Conservation (phyloP, 2,113 vertebrate genomes). For the Chaetodon trifascialis region DNA sequence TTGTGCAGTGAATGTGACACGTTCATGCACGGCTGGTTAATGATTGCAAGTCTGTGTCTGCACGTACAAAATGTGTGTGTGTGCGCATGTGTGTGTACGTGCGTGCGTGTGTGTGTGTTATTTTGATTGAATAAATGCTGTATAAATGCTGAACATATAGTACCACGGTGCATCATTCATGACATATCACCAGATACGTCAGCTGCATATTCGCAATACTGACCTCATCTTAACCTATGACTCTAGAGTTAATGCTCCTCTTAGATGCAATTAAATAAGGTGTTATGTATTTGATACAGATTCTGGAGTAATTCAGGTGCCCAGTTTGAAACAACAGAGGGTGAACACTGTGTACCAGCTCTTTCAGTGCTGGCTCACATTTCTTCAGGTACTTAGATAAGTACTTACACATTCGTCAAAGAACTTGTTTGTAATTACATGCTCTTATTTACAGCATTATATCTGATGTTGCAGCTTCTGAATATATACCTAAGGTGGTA, state of each 20-base stretch:
- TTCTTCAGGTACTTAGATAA: conserved; percentile 19
- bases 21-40: not conserved
- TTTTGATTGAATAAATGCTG: conserved; percentile 11
- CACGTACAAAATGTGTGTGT: not conserved
- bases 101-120: conserved; percentile 9
- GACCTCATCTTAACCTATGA: conserved; percentile 26
- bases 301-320: conserved; percentile 32
- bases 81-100: conserved; percentile 1
- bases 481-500: not conserved
- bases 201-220: conserved; percentile 26
- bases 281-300: conserved; percentile 62
- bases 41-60: conserved; percentile 7
- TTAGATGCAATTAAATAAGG: conserved; percentile 70
- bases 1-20: not conserved
- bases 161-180: conserved; percentile 12
- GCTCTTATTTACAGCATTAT: conserved; percentile 3
- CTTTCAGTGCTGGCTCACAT: conserved; percentile 36
- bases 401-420: not conserved
- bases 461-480: conserved; percentile 7
- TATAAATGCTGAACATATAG: conserved; percentile 18
- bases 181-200: conserved; percentile 35
- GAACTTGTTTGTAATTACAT: conserved; percentile 29
- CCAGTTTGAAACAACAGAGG: conserved; percentile 12
- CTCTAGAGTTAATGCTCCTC: not conserved
- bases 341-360: conserved; percentile 11